Percentiles rank a stretch among this genome's conserved stretches.
phyloP scores from a whole-genome alignment of 1,140 invertebrate genomes.

The Steinernema feltiae region DNA sequence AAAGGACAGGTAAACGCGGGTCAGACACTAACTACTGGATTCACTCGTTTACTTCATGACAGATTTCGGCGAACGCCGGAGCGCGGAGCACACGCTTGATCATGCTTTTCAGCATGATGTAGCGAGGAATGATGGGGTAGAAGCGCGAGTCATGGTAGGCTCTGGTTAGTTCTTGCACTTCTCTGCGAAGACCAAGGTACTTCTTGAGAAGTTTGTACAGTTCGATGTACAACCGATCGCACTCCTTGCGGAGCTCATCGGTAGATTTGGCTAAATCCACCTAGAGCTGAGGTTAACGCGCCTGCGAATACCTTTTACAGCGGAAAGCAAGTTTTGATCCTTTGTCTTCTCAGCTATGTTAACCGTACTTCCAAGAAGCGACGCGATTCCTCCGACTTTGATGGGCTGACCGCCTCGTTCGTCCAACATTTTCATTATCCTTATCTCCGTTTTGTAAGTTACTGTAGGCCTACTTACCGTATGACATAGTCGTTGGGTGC shows the following conservation, averaged over 20 bases:
- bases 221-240: constrained; percentile 87
- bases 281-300: too few relatives aligned
- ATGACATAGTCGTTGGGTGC: constrained; percentile 81
- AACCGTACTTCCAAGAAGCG: constrained; percentile 40
- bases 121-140: constrained; percentile 83
- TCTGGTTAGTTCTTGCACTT: constrained; percentile 81
- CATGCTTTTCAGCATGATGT: constrained; percentile 88
- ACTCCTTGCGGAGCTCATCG: constrained; percentile 81
- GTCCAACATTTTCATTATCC: constrained; percentile 77
- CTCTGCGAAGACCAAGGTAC: constrained; percentile 76
- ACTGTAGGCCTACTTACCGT: constrained; percentile 64
- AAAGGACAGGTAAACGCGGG: not conserved
- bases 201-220: constrained; percentile 81
- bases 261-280: constrained; percentile 72
- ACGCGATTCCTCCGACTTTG: constrained; percentile 68
- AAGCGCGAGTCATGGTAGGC: constrained; percentile 76
- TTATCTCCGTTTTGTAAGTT: constrained; percentile 78
- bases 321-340: constrained; percentile 32
- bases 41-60: constrained; percentile 66
- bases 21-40: too few relatives aligned
- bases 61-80: constrained; percentile 88
- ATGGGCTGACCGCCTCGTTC: constrained; percentile 73
- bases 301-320: constrained; percentile 45
- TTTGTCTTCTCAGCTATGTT: constrained; percentile 41
- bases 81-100: constrained; percentile 87